Conservation (phyloP, 2,888 invertebrate species). For the Leptinotarsa tumamoca region DNA sequence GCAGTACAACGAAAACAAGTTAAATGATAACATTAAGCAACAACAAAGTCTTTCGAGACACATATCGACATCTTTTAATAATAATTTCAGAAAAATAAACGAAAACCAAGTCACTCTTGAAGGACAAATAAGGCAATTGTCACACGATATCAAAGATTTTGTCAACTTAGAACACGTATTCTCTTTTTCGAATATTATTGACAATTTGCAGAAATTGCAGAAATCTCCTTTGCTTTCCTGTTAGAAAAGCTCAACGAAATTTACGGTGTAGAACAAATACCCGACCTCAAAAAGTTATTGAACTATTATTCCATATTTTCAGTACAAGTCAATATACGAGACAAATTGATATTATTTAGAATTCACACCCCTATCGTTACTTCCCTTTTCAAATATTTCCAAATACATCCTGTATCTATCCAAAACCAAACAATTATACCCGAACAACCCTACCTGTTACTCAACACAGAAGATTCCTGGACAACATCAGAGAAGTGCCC, state of each 20-base stretch:
- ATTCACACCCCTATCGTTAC: constrained; percentile 9
- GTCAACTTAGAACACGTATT: constrained; percentile 4
- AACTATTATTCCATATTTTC: too few relatives aligned
- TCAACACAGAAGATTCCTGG: constrained; percentile 21
- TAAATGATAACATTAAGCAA: constrained; percentile 10
- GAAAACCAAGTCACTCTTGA: neutral
- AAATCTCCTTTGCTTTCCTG: neutral
- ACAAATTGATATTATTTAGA: too few relatives aligned
- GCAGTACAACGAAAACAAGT: constrained; percentile 10
- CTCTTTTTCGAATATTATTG: neutral
- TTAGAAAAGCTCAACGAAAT: neutral
- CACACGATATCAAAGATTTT: constrained; percentile 6
- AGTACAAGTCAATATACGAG: too few relatives aligned
- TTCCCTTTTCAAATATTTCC: constrained; percentile 20
- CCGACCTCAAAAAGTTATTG: too few relatives aligned
- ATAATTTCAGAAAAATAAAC: constrained; percentile 24
- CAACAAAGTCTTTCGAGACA: constrained; percentile 16
- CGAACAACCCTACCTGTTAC: constrained; percentile 21
- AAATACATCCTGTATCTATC: constrained; percentile 17
- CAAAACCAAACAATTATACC: too few relatives aligned
- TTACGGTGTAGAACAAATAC: neutral
- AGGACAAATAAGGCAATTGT: constrained; percentile 19
- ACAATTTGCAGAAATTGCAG: neutral
- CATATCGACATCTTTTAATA: neutral
- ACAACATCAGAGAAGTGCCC: neutral